Conservation (phyloP, 2,797 vertebrate genomes). For the Esox lucius region DNA sequence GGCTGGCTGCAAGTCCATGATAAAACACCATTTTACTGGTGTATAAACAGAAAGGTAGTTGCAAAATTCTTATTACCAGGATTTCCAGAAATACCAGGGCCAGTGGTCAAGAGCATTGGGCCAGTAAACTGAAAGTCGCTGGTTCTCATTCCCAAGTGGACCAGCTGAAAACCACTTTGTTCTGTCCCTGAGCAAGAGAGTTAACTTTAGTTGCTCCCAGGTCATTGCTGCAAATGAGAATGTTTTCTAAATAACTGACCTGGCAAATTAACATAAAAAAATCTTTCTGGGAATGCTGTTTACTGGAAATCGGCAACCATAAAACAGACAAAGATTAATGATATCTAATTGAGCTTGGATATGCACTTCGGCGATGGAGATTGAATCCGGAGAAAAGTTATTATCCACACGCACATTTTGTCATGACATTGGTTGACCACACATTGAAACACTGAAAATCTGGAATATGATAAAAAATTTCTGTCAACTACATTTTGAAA, state of each 20-base stretch:
- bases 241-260: too few species aligned
- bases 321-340: background rate
- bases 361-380: too few species aligned
- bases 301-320: background rate
- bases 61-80: background rate
- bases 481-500: background rate
- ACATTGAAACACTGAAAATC: too few species aligned
- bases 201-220: too few species aligned
- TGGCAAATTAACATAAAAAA: too few species aligned
- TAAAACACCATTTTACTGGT: background rate
- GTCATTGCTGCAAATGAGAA: too few species aligned
- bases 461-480: background rate
- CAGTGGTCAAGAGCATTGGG: too few species aligned
- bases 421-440: constrained; percentile 7
- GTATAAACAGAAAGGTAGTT: background rate
- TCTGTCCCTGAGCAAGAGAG: too few species aligned
- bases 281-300: background rate
- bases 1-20: background rate
- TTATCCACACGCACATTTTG: background rate
- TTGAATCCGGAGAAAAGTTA: too few species aligned
- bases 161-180: too few species aligned
- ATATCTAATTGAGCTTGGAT: background rate
- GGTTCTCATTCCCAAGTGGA: too few species aligned
- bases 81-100: background rate
- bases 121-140: too few species aligned